phyloP scores from a whole-genome alignment of 2,797 vertebrate genomes.

The Acomys russatus region DNA sequence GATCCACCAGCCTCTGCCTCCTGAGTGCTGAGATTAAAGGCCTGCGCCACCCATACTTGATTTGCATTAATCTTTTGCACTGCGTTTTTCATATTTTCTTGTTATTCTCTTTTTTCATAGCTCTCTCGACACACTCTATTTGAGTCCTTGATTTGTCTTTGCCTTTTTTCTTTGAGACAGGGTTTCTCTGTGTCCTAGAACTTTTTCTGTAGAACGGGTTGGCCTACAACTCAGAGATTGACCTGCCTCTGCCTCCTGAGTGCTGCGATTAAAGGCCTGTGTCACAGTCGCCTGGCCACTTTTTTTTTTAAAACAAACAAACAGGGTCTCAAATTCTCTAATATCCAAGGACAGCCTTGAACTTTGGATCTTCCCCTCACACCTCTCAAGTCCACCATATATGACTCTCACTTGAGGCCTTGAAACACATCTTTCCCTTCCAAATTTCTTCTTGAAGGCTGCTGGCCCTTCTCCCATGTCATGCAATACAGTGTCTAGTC shows the following conservation, averaged over 20 bases:
- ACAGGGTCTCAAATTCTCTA: background rate
- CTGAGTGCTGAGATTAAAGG: background rate
- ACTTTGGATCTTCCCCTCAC: background rate
- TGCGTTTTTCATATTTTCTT: background rate
- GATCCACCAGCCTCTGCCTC: background rate
- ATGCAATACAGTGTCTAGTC: background rate
- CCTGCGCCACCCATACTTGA: background rate
- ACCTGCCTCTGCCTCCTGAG: too few species aligned
- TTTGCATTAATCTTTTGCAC: constrained; percentile 8
- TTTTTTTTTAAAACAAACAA: background rate
- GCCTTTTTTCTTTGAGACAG: background rate
- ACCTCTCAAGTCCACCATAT: background rate
- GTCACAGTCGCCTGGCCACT: too few species aligned
- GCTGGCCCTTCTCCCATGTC: background rate
- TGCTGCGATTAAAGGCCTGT: too few species aligned
- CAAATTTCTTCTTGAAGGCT: constrained; percentile 5
- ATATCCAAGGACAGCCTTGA: background rate
- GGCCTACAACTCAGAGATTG: too few species aligned
- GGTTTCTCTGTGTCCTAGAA: too few species aligned
- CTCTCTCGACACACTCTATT: constrained; percentile 25
- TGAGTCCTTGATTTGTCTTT: background rate
- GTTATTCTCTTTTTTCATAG: background rate
- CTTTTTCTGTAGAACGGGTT: too few species aligned
- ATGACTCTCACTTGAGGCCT: background rate
- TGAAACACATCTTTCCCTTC: background rate